phyloP scores from a whole-genome alignment of 2,113 vertebrate species.

The Sorex fumeus region DNA sequence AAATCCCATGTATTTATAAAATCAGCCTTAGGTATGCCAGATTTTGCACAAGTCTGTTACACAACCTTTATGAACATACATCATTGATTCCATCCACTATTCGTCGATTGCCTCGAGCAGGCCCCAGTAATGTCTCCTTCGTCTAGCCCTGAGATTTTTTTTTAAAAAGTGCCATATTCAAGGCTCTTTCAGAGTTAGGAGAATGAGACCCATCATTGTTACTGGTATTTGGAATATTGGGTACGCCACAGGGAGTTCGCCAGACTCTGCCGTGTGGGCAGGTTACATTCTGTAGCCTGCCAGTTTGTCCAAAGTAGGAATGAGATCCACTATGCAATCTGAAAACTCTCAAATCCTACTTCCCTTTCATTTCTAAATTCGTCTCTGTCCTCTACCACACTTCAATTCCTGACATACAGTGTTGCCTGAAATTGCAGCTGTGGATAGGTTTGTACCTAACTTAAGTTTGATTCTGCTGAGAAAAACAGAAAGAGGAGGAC shows the following conservation, averaged over 20 bases:
- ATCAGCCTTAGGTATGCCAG: background rate
- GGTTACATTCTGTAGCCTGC: too few relatives aligned
- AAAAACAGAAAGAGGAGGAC: background rate
- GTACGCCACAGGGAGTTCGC: too few relatives aligned
- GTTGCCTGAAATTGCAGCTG: background rate
- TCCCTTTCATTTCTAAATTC: background rate
- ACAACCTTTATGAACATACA: background rate
- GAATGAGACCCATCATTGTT: too few relatives aligned
- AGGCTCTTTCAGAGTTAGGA: too few relatives aligned
- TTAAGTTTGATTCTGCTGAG: background rate
- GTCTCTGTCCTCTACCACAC: background rate
- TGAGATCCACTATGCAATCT: too few relatives aligned
- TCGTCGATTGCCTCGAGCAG: too few relatives aligned
- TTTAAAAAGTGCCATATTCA: too few relatives aligned
- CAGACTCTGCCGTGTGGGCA: too few relatives aligned
- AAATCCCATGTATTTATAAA: background rate
- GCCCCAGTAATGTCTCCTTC: too few relatives aligned
- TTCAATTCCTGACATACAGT: background rate
- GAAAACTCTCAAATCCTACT: background rate
- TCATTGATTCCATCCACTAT: background rate
- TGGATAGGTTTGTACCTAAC: background rate
- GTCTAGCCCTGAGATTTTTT: too few relatives aligned
- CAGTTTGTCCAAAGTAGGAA: too few relatives aligned
- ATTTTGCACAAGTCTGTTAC: background rate
- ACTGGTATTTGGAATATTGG: too few relatives aligned